Evolutionary conservation across 2,888 invertebrate species (phyloP), one percentile per base, ranked within the genome.

Genomic region (Luperina nickerlii): DNA sequence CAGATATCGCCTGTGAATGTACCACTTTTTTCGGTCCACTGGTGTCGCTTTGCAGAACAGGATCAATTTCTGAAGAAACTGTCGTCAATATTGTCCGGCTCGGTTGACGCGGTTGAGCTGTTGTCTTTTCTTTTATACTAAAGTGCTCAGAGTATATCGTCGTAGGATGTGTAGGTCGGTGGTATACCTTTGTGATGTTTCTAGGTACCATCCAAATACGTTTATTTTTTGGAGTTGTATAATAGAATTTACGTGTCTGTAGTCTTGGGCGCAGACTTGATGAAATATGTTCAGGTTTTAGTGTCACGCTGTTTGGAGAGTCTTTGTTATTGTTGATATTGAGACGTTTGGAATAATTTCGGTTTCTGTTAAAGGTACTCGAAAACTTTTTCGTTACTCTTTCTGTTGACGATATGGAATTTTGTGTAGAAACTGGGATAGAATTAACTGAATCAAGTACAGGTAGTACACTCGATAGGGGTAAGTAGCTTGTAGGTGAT

Each of bases 131-230:
- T 83, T 94, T 96, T 54, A 96, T 94, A 86, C 93, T 94, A 74
- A 96, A 96, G 91, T 97, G 94, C 83, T 96, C 96, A 0, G 95
- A 94, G 82, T 96, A 96, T 84, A 96, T 96, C 2, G 96, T 96
- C 20, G 95, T 94, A 51, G 95, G 95, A 60, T 89, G 85, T 48
- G 94, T 93, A 20, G 94, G 91, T 85, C 92, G 89, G n/a, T 89
- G 86, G 75, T 91, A 91, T 27, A 86, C 86, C 84, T 91, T 93
- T 7, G 95, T 95, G 24, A 93, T 81, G 79, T 96, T 96, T 66
- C 94, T 93, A 27, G 96, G 96, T 11, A 94, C 93, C 94, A 97
- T 94, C 96, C 97, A 97, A 54, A 95, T 92, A 3, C 96, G 96
- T 87, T 94, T 96, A 15, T 84, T 91, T 89, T 94, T 96, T 48